These are phyloP conservation scores for Drosophila kuntzei DNA, from an alignment of 2,888 invertebrate genomes.

Conservation along the genomic window DNA sequence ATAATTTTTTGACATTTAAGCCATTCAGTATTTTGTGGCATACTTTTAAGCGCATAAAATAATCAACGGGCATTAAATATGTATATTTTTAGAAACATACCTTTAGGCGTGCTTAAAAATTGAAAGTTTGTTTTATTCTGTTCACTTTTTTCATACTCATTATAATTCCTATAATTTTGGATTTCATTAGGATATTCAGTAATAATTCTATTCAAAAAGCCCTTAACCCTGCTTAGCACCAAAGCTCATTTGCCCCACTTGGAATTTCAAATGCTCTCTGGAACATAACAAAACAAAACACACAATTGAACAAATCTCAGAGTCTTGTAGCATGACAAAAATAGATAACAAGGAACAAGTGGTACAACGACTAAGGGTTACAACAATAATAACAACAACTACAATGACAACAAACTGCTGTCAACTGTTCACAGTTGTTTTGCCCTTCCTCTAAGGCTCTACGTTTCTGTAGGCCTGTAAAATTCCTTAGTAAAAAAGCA, in stretches of 20 bases:
- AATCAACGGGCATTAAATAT: neutral
- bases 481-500: conserved; percentile 46
- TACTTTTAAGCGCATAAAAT: no score
- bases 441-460: conserved; percentile 8
- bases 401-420: conserved; percentile 50
- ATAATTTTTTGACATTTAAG: no score
- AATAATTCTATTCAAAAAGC: conserved; percentile 5
- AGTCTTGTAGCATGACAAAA: conserved; percentile 28
- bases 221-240: conserved; percentile 19
- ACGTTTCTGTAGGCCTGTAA: conserved; percentile 26
- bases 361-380: conserved; percentile 33
- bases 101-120: neutral
- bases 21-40: no score
- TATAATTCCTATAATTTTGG: neutral
- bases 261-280: conserved; percentile 39
- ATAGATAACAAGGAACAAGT: conserved; percentile 29
- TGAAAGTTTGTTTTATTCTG: neutral
- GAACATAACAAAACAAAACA: conserved; percentile 9
- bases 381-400: conserved; percentile 31
- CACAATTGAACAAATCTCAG: conserved; percentile 43
- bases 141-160: neutral
- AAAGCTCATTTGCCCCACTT: conserved; percentile 33
- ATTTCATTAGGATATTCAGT: conserved; percentile 1
- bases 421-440: conserved; percentile 57
- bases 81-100: neutral